Evolutionary conservation across 2,113 vertebrate genomes (phyloP), one percentile per base, ranked within the genome.

Genomic region (Dolichallabes microphthalmus): DNA sequence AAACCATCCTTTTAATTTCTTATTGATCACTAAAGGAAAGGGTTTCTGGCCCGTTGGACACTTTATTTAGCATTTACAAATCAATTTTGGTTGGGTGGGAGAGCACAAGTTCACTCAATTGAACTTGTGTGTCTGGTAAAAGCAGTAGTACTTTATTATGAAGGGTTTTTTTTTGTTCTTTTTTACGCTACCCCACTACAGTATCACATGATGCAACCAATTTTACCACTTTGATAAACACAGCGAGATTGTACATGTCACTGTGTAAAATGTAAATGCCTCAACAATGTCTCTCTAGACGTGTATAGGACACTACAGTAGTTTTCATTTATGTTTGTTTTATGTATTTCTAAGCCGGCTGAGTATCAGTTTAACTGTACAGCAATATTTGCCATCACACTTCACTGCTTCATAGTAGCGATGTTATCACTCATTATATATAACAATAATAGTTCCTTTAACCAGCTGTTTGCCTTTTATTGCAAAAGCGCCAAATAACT

Each of bases 301-400:
- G 50, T 73, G 58, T 86, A 75, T 82, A 84, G 85, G 77, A 88
- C 84, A 84, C 61, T 68, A 30, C 19, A 63, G 55, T 83, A 83
- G 80, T 63, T 32, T 88, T 83, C 45, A 74, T 80, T 22, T 88
- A 83, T 20, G 66, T 80, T 88, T 80, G 83, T 85, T 81, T 80
- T 60, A 85, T 85, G 80, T 78, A 82, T 78, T 27, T 61, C 39
- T 84, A 78, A 73, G 83, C 39, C 60, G 25, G 82, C 80, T 81
- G 61, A 57, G 30, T 79, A 80, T 74, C 69, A 32, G 68, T 87
- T 63, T 79, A 69, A 63, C 66, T 55, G 52, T 82, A 79, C 27
- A 71, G 73, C 69, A 81, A 19, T 86, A 57, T 86, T 86, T 86
- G 79, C 79, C 57, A 57, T 66, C 64, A 75, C 78, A 84, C 87